Conservation (phyloP, 2,797 vertebrate genomes). For the Heterohyrax brucei region DNA sequence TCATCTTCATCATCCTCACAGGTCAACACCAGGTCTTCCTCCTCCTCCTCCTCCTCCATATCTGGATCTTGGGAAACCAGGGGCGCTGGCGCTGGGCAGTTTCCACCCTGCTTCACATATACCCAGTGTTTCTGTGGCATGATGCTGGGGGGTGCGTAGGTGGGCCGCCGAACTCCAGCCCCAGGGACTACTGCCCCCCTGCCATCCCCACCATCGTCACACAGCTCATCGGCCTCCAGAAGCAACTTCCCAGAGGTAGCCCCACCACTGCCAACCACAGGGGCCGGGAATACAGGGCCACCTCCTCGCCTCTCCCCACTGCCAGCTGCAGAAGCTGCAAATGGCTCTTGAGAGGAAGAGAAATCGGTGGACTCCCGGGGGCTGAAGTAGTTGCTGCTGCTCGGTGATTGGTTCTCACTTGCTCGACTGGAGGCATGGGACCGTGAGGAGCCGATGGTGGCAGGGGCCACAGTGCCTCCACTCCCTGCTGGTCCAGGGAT, state of each 20-base stretch:
- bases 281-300: conserved; percentile 74
- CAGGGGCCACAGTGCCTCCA: conserved; percentile 81
- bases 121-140: conserved; percentile 97
- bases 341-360: conserved; percentile 83
- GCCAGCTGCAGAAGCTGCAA: conserved; percentile 73
- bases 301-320: conserved; percentile 78
- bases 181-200: conserved; percentile 81
- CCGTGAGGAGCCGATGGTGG: conserved; percentile 65
- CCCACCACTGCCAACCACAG: conserved; percentile 75
- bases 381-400: conserved; percentile 96
- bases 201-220: conserved; percentile 88
- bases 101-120: conserved; percentile 91
- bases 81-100: conserved; percentile 78
- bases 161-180: conserved; percentile 87
- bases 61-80: conserved; percentile 90
- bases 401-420: conserved; percentile 94
- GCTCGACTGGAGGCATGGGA: conserved; percentile 86
- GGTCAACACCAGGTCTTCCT: conserved; percentile 89
- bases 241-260: conserved; percentile 88
- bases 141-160: conserved; percentile 93
- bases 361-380: conserved; percentile 91
- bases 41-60: conserved; percentile 86
- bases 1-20: conserved; percentile 92
- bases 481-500: conserved; percentile 84
- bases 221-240: conserved; percentile 90